Percentiles rank a stretch among this genome's conserved stretches.
Evolutionary conservation across 2,888 invertebrate genomes (phyloP).

Genomic region (Eristalis arbustorum): DNA sequence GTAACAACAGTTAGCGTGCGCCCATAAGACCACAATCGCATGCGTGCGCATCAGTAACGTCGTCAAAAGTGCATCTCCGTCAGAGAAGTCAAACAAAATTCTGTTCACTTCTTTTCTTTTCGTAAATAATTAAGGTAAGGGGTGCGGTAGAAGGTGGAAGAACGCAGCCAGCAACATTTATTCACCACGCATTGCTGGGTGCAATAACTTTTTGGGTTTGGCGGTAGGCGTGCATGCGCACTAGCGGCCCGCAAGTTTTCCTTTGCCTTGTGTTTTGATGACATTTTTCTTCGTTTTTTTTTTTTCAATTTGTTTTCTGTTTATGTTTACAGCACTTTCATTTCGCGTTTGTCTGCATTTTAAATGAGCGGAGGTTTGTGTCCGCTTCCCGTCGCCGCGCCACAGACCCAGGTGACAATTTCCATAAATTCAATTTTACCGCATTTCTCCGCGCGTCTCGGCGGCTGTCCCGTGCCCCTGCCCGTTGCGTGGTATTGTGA

Average conservation of each 20-base stretch:
- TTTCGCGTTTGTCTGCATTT: conserved; percentile 57
- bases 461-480: background rate
- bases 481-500: conserved; percentile 23
- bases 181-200: conserved; percentile 51
- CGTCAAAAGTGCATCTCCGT: conserved; percentile 30
- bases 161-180: conserved; percentile 40
- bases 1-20: background rate
- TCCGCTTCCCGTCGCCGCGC: background rate
- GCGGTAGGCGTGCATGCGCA: conserved; percentile 20
- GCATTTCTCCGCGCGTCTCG: conserved; percentile 13
- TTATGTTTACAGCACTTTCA: conserved; percentile 62
- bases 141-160: conserved; percentile 35
- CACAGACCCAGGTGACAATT: conserved; percentile 56
- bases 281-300: conserved; percentile 17
- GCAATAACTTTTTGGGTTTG: conserved; percentile 60
- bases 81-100: conserved; percentile 57
- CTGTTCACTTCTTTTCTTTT: background rate
- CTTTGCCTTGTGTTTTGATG: conserved; percentile 37
- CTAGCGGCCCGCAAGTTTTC: conserved; percentile 32
- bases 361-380: conserved; percentile 29
- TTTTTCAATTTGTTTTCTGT: background rate
- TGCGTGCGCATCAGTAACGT: background rate
- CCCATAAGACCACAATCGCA: background rate
- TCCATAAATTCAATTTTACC: conserved; percentile 62
- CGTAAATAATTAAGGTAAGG: conserved; percentile 43